Percentiles rank a stretch among this genome's conserved stretches.
Evolutionary conservation across 2,888 invertebrate species (phyloP).

Genomic region (Leptinotarsa haldemani): DNA sequence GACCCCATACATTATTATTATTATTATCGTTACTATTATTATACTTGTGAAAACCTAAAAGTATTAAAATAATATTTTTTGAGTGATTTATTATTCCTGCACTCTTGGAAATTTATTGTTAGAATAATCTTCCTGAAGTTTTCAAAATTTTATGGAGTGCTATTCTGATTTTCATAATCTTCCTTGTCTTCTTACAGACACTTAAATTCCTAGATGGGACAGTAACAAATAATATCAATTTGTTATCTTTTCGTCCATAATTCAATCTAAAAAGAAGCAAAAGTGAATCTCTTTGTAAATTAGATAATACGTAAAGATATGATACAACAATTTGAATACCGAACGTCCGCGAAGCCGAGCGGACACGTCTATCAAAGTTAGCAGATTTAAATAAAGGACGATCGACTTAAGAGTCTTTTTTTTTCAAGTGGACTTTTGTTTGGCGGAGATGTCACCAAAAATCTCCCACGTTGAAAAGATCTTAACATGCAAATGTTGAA

Average conservation of each 20-base stretch:
- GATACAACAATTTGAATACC: slow-evolving; percentile 58
- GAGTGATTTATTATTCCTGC: too few relatives aligned
- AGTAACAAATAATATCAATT: slow-evolving; percentile 61
- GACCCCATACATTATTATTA: too few relatives aligned
- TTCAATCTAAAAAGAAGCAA: slow-evolving; percentile 61
- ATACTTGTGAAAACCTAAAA: too few relatives aligned
- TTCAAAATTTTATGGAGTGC: too few relatives aligned
- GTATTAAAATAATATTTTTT: too few relatives aligned
- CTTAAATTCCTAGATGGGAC: background rate
- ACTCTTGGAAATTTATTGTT: too few relatives aligned
- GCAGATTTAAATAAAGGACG: slow-evolving; percentile 62
- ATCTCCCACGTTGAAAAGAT: slow-evolving; percentile 62
- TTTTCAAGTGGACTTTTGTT: slow-evolving; percentile 57
- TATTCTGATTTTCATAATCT: too few relatives aligned
- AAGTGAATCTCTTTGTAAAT: slow-evolving; percentile 60
- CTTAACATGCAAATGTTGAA: slow-evolving; percentile 57
- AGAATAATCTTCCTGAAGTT: too few relatives aligned
- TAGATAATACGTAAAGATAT: slow-evolving; percentile 61
- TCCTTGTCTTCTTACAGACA: too few relatives aligned
- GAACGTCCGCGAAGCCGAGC: slow-evolving; percentile 57
- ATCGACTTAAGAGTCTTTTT: slow-evolving; percentile 51
- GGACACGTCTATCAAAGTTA: slow-evolving; percentile 61
- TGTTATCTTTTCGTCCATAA: slow-evolving; percentile 62
- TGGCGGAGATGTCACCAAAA: slow-evolving; percentile 55
- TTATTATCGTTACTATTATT: too few relatives aligned